A percentile compares a stretch with the other conserved stretches of the same genome.
Evolutionary conservation across 2,113 vertebrate genomes (phyloP).

Genomic region (Rissa tridactyla): DNA sequence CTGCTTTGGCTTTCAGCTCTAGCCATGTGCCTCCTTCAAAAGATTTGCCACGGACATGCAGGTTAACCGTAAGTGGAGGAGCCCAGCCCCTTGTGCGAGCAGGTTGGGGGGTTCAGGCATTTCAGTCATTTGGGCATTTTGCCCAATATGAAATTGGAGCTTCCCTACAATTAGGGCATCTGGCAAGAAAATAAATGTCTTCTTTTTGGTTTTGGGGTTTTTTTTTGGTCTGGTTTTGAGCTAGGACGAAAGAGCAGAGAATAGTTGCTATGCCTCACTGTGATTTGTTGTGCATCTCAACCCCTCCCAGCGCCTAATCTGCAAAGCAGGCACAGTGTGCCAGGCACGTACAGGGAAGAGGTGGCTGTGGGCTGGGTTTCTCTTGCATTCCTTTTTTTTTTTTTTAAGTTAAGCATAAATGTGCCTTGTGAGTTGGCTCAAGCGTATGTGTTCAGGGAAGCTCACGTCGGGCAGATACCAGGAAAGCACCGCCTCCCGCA

Average conservation of each 20-base stretch:
- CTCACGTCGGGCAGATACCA: neutral
- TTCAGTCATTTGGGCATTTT: neutral
- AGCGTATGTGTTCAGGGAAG: neutral
- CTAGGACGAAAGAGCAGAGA: neutral
- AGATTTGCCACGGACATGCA: neutral
- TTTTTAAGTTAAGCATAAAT: neutral
- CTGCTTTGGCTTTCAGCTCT: neutral
- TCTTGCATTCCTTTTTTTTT: neutral
- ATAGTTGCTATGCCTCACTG: neutral
- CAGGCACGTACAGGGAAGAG: neutral
- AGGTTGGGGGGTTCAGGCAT: neutral
- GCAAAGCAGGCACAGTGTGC: neutral
- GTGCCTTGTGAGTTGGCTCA: neutral
- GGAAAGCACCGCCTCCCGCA: fast-evolving
- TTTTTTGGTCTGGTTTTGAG: neutral
- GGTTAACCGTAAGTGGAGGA: neutral
- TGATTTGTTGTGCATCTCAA: neutral
- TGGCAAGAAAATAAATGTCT: neutral
- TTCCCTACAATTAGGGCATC: neutral
- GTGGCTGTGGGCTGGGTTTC: neutral
- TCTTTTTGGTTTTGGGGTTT: neutral
- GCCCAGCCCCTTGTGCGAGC: fast-evolving
- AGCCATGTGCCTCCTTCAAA: neutral
- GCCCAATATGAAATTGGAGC: neutral
- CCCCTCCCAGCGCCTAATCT: neutral